Percentiles rank a stretch among this genome's conserved stretches.
Evolutionary conservation across 1,140 invertebrate genomes (phyloP).

Genomic region (Drosophila lacteicornis): DNA sequence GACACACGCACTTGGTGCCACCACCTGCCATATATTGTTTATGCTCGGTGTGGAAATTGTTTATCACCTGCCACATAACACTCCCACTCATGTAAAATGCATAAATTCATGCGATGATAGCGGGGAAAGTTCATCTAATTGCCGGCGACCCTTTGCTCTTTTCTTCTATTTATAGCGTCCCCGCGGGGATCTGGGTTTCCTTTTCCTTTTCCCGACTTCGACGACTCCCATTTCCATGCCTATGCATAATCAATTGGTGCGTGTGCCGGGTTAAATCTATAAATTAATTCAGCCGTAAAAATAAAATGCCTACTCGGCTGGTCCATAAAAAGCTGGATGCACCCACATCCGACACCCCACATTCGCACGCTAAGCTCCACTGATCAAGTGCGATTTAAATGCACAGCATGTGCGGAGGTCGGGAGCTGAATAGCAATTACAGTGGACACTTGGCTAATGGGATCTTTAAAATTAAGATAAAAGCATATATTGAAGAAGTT

Average conservation of each 20-base stretch:
- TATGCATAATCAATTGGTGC: constrained; percentile 74
- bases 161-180: constrained; percentile 61
- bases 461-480: not conserved
- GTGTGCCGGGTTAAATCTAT: constrained; percentile 49
- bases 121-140: constrained; percentile 65
- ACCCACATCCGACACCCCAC: constrained; percentile 39
- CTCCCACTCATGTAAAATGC: constrained; percentile 65
- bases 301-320: constrained; percentile 54
- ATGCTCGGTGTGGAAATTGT: constrained; percentile 62
- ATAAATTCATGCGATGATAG: constrained; percentile 53
- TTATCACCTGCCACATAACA: constrained; percentile 53
- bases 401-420: constrained; percentile 40
- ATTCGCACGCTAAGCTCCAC: constrained; percentile 17
- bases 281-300: constrained; percentile 65
- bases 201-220: not conserved
- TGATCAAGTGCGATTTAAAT: constrained; percentile 70
- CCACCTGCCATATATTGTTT: constrained; percentile 60
- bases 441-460: not conserved
- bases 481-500: too few relatives aligned
- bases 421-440: constrained; percentile 12
- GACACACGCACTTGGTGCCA: constrained; percentile 18
- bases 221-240: constrained; percentile 33
- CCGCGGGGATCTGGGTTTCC: not conserved
- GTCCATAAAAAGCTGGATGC: constrained; percentile 51
- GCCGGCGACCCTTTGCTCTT: constrained; percentile 37